A percentile compares a stretch with the other conserved stretches of the same genome.
Conservation (phyloP, 1,140 invertebrate species). For the Drosophila nikananu region DNA sequence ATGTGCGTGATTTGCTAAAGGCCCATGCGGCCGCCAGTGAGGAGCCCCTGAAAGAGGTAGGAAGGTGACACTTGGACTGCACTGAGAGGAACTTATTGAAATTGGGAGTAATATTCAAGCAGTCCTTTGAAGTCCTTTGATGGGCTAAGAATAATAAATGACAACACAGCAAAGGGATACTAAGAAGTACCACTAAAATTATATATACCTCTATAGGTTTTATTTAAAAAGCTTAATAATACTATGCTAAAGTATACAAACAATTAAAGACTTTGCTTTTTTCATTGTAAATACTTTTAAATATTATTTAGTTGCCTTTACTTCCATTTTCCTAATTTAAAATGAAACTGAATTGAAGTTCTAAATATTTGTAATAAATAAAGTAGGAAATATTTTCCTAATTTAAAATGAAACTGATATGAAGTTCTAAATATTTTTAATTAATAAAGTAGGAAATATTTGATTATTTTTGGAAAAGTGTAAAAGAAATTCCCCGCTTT, state of each 20-base stretch:
- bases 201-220: not conserved
- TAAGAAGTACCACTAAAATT: not conserved
- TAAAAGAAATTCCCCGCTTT: not conserved
- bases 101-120: too few species aligned
- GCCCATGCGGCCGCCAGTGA: slow-evolving; percentile 53
- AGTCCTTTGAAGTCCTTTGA: not conserved
- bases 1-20: slow-evolving; percentile 82
- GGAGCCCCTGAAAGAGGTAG: slow-evolving; percentile 61
- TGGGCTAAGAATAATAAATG: not conserved
- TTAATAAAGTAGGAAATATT: not conserved
- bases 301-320: too few species aligned
- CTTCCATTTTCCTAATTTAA: not conserved
- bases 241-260: not conserved
- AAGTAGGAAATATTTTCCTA: not conserved
- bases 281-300: not conserved
- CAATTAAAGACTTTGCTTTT: not conserved
- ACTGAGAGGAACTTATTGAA: not conserved
- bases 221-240: not conserved
- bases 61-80: not conserved
- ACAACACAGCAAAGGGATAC: not conserved
- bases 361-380: not conserved
- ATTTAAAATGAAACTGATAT: not conserved
- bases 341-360: too few species aligned
- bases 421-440: not conserved
- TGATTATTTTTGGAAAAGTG: not conserved